Base-by-base conservation (phyloP, 2,113 vertebrate genomes). In the Capreolus pygargus region DNA sequence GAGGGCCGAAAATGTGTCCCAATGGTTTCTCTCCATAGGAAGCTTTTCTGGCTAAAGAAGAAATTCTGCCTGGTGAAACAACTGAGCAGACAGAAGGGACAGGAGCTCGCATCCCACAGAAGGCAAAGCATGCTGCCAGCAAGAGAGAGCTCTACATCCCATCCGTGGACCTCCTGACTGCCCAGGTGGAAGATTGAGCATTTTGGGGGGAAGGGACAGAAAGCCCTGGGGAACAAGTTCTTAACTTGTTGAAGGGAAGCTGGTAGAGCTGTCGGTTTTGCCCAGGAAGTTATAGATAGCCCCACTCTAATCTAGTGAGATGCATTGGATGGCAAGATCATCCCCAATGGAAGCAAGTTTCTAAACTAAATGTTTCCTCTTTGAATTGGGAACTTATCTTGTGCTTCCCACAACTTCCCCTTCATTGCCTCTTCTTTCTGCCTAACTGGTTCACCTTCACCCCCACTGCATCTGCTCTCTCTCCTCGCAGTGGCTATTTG, bases 121-220 rank as follows among this genome's bases (percentile, higher is more conserved):
- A 98, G 95, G 87, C 98, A 33, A 98, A 98, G 95, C 98, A 84
- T 81, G 86, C 98, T 58, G 98, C 99, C 97, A 98, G 96, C 33
- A 99, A 99, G 39, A 99, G 99, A 86, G 99, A 99, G 86, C 99
- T 98, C 96, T 99, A 99, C 98, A 99, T 99, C 95, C 99, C 99
- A 54, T 99, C 99, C 14, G 99, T 99, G 3, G 99, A 99, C 98
- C 99, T 99, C 91, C 99, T 99, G 89, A 99, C 99, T 43, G 99
- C 99, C 78, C 99, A 99, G 99, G 99, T 99, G 93, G 96, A 90
- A 70, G 61, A 85, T 33, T 87, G 61, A 54, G 45, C 27, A 16
- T n/a, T 91, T 61, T 74, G 94, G 45, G 57, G 95, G 55, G 19
- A 52, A 78, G 76, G 79, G 43, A 81, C 36, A 70, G 25, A 15